Base-by-base conservation (phyloP, 2,113 vertebrate genomes). In the Podarcis muralis region DNA sequence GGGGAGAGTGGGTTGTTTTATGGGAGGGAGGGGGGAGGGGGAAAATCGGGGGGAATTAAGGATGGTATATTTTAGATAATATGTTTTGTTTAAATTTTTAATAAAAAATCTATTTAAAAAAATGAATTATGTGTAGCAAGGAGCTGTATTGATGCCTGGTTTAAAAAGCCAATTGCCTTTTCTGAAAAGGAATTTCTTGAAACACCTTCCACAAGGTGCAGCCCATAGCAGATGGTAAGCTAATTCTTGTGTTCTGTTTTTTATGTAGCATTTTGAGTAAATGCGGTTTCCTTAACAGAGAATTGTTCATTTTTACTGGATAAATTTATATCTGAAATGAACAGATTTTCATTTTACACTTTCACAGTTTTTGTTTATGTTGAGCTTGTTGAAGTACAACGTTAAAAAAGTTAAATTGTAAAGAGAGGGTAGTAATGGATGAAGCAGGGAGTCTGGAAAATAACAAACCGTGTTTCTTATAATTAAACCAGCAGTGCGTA, bases 381-480 rank as follows among this genome's bases (percentile, higher is more conserved):
- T 90, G 81, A 90, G 68, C 20, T 74, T 66, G 40, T 1, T 75
- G 68, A 76, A 48, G 25, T n/a, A 69, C 6, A 37, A 53, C 69
- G 16, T 90, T 91, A 77, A 32, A 40, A 62, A 79, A 27, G n/a
- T 23, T 6, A 88, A 88, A 85, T 87, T 91, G 86, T 30, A 87
- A 90, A 89, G 80, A 72, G 92, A 89, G 68, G 69, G 37, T 65
- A 87, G 68, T 89, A 90, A 37, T 84, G 86, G 83, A 87, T 87
- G 85, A 91, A 94, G 74, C 78, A 85, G 87, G 43, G 11, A 90
- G 59, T 95, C 95, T 95, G 93, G 94, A 95, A 95, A 92, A 83
- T 93, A 92, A 90, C 74, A 86, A 92, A 71, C 91, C 62, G 6
- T 16, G 57, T 81, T 83, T 93, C 90, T 87, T 86, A 9, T 85